Evolutionary conservation across 2,797 vertebrate genomes (phyloP), one percentile per base, ranked within the genome.

Genomic region (Allochrocebus solatus): DNA sequence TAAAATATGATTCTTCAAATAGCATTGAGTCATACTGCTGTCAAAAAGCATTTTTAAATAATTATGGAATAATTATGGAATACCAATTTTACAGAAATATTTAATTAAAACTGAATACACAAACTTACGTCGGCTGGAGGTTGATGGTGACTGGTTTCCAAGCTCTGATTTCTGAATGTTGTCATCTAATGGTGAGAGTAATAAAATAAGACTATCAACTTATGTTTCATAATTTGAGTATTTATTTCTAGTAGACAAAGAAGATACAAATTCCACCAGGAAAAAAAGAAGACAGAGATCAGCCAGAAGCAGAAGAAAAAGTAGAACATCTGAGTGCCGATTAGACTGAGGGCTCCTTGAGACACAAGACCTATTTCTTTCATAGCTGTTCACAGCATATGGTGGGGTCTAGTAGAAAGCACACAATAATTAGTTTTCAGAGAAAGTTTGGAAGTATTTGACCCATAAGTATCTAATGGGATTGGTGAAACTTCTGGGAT

Each of bases 51-150:
- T 33, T 64, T n/a, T n/a, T 57, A 90, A 96, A 91, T 26, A 85
- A 85, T 53, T 43, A 82, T 6, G 8, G 16, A 41, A 94, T 26
- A 85, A 85, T 53, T 48, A 82, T 6, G 8, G 16, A 36, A 11
- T 24, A 74, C 61, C 46, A 57, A 30, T 74, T 80, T 96, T 85
- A 90, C 21, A 89, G 41, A 72, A 13, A 67, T 28, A 55, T 5
- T 82, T 67, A 91, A 72, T 55, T 92, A 85, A 82, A 97, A 95
- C 16, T 39, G 22, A 97, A 93, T 0, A 79, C 82, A 93, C 17
- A 94, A 57, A 97, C 98, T 98, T 97, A 98, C 98, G 19, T 57
- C 79, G 95, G 67, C 57, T 95, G 48, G 89, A 95, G 85, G 53
- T 14, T 95, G 97, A 90, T 30, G 85, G 30, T 81, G 57, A 80